Base-by-base conservation (phyloP, 2,113 vertebrate genomes). In the Trogon melanurus region DNA sequence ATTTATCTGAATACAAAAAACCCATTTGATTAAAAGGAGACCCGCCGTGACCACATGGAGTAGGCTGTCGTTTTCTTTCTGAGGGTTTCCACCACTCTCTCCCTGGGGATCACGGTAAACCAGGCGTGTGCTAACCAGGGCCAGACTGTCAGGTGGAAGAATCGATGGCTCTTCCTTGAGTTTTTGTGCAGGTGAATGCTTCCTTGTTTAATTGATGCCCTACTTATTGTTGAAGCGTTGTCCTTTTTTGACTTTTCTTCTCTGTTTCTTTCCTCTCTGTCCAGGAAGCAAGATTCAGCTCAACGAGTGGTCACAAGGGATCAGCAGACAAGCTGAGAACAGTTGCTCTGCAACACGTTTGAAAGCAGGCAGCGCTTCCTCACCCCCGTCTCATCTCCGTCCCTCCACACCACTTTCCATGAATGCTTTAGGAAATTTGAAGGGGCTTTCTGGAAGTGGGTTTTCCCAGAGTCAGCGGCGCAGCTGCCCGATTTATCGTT, bases 311-410 rank as follows among this genome's bases (percentile, higher is more conserved):
- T 69, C 93, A 75, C 65, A 47, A 5, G 88, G n/a, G 83, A 90
- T 96, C 69, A 93, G 58, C 73, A 80, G 94, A 93, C 95, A 91
- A 76, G 83, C 93, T 81, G 65, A 92, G 72, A 91, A 91, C 90
- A 69, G 32, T 89, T 93, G 56, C 79, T 95, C 85, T 64, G 88
- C 56, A 51, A n/a, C 62, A 3, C 36, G 65, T 60, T 64, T 56
- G 88, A 56, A 73, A 61, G 9, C 79, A 57, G 60, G 32, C 62
- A 53, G 85, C 83, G 65, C 27, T 9, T 50, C 88, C 74, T 50
- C 36, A 45, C 27, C 67, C 66, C 13, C 2, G 0, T 13, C 44
- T 66, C 5, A 2, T 58, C 60, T 78, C 69, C 48, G 25, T 75
- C 50, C 73, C 44, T 74, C 82, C 78, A 78, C 67, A 73, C 70